Base-by-base conservation (phyloP, 1,140 invertebrate species). In the Rhagoletis zephyria region DNA sequence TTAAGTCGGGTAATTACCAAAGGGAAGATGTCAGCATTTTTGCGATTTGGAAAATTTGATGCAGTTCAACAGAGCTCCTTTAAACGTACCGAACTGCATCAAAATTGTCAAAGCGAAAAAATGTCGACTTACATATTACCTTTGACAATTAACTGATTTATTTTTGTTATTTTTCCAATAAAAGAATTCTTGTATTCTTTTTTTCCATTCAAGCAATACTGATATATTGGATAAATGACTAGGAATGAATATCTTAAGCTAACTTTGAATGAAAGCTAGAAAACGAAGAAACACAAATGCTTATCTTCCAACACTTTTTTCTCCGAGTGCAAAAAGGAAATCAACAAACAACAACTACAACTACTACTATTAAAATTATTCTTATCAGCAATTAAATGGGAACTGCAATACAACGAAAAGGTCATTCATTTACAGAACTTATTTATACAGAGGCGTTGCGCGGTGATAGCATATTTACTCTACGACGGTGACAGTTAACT, bases 371-470 rank as follows among this genome's bases (percentile, higher is more conserved):
- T 81, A 56, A 81, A 81, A 81, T 51, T 56, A 81, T 56, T 81
- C 74, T 81, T 81, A 81, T 81, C 74, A 81, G 74, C 16, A 81
- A 81, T 81, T 51, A 56, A 81, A 81, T 81, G 48, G 45, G 74
- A 7, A 81, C 42, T 19, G 40, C 42, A 40, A 56, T 14, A 19
- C 51, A 81, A 81, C 16, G 14, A 56, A 81, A 59, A 81, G 45
- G 74, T 81, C 74, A 81, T 56, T 81, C 74, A 59, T 56, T 81
- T 81, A 19, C 48, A 81, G 74, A 81, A 12, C 56, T 19, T 81
- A 81, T 51, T 81, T 51, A 56, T 56, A 56, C 61, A 9, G 61
- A 14, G 61, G 61, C 61, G 16, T 14, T 63, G 61, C 12, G 61
- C 12, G 9, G 16, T 14, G 61, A 63, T 63, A 63, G 6, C 45